A percentile compares a stretch with the other conserved stretches of the same genome.
Evolutionary conservation across 2,797 vertebrate species (phyloP).

Genomic region (Sebastes matsubarae): DNA sequence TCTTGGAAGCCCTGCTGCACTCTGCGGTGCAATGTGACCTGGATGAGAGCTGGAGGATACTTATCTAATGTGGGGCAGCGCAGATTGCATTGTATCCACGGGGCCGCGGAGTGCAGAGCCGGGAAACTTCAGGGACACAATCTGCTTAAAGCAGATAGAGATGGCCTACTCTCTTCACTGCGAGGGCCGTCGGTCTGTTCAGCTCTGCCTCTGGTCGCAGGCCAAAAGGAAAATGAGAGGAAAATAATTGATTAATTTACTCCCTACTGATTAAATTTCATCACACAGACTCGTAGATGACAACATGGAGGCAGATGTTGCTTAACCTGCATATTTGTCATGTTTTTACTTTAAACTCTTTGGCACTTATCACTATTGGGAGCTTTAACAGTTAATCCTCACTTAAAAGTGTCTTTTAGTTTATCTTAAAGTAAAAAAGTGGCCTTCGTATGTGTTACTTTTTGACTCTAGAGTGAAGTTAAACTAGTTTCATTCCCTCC

Average conservation of each 20-base stretch:
- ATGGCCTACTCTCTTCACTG: conserved; percentile 18
- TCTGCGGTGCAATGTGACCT: conserved; percentile 62
- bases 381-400: not conserved
- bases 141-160: conserved; percentile 52
- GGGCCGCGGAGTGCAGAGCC: conserved; percentile 27
- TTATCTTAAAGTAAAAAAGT: not conserved
- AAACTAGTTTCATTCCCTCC: conserved; percentile 8
- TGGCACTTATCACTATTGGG: not conserved
- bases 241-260: conserved; percentile 20
- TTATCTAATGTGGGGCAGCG: conserved; percentile 67
- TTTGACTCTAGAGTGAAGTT: not conserved
- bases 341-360: conserved; percentile 1
- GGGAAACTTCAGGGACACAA: conserved; percentile 61
- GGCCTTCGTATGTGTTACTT: not conserved
- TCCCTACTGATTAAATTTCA: conserved; percentile 12
- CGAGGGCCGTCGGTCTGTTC: not conserved
- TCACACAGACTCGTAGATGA: not conserved
- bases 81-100: conserved; percentile 62
- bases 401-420: not conserved
- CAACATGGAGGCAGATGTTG: conserved; percentile 6
- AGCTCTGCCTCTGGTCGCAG: not conserved
- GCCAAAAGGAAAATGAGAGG: conserved; percentile 14
- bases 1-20: conserved; percentile 35
- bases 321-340: not conserved
- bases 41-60: conserved; percentile 57